These are phyloP conservation scores for Calyptomena viridis DNA, from an alignment of 2,113 vertebrate species.

Conservation along the genomic window DNA sequence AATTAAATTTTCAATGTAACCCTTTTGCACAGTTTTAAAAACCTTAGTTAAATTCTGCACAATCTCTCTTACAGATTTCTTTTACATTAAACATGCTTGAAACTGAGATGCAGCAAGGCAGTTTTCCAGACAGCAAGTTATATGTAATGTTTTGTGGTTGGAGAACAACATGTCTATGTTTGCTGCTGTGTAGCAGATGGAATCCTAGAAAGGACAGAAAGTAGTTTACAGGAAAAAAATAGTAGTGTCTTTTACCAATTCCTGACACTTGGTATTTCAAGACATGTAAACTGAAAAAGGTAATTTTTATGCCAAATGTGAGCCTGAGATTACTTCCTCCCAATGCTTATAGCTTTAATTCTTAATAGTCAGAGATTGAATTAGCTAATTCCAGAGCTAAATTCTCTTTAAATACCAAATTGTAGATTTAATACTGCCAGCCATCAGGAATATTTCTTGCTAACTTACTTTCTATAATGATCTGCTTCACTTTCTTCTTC, in stretches of 20 bases:
- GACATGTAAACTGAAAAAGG: neutral
- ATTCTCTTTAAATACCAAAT: neutral
- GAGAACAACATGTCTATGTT: neutral
- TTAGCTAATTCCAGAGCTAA: neutral
- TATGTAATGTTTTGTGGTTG: neutral
- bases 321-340: neutral
- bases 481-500: neutral
- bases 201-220: neutral
- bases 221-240: neutral
- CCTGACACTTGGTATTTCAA: neutral
- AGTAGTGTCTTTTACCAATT: neutral
- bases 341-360: neutral
- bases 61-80: neutral
- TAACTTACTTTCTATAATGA: neutral
- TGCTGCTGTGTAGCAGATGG: neutral
- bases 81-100: neutral
- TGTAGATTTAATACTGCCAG: neutral
- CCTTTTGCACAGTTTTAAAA: neutral
- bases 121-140: neutral
- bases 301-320: neutral
- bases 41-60: neutral
- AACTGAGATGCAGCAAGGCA: neutral
- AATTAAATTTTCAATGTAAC: neutral
- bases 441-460: neutral
- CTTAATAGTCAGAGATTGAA: neutral